These are phyloP conservation scores for Drosophila diplacantha DNA, from an alignment of 2,888 invertebrate genomes.

Conservation along the genomic window DNA sequence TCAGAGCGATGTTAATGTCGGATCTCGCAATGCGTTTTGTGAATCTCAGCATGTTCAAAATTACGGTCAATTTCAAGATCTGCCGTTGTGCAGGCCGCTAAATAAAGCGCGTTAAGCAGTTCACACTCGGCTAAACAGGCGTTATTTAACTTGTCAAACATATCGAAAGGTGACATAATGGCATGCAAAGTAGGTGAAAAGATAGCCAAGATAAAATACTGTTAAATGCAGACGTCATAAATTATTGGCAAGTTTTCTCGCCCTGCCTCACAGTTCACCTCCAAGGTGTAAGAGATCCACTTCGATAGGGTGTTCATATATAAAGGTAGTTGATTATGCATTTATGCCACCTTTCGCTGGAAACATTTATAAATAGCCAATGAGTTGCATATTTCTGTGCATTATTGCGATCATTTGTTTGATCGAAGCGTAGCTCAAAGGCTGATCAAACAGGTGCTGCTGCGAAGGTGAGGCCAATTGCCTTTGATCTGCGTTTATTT, in stretches of 20 bases:
- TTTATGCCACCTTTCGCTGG: slow-evolving; percentile 20
- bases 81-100: slow-evolving; percentile 5
- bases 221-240: slow-evolving; percentile 37
- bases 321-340: slow-evolving; percentile 9
- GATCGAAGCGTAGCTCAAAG: slow-evolving; percentile 14
- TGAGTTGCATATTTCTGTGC: slow-evolving; percentile 27
- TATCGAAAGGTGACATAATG: slow-evolving; percentile 55
- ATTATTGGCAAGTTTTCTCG: slow-evolving; percentile 40
- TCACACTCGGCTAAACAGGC: slow-evolving; percentile 41
- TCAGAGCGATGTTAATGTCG: slow-evolving; percentile 28
- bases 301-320: slow-evolving; percentile 11
- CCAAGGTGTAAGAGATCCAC: slow-evolving; percentile 35
- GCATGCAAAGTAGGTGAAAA: slow-evolving; percentile 33
- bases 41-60: slow-evolving; percentile 39
- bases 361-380: slow-evolving; percentile 15
- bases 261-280: slow-evolving; percentile 3
- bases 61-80: slow-evolving; percentile 20
- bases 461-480: slow-evolving; percentile 10
- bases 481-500: background rate
- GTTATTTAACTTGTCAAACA: slow-evolving; percentile 48
- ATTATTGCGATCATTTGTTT: slow-evolving; percentile 17
- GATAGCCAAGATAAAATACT: slow-evolving; percentile 16
- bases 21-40: slow-evolving; percentile 28
- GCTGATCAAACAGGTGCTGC: slow-evolving; percentile 26
- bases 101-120: slow-evolving; percentile 16